Evolutionary conservation across 2,113 vertebrate species (phyloP), one percentile per base, ranked within the genome.

Genomic region (Equus przewalskii): DNA sequence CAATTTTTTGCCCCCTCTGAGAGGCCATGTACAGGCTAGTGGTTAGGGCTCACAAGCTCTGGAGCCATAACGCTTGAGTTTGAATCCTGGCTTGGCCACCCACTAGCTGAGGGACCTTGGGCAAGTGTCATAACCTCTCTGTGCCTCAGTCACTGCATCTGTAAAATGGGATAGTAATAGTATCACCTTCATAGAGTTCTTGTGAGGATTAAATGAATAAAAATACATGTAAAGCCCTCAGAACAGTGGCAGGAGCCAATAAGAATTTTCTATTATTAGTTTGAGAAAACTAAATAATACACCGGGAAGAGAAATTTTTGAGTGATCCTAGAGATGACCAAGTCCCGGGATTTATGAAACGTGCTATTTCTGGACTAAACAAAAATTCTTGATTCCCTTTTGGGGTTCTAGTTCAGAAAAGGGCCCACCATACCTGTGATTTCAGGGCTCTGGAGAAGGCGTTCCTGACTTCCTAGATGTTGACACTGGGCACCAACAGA

Each of bases 271-370:
- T 96, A 5, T 88, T 67, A 30, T 64, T 95, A 49, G n/a, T 36
- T 62, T 97, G 81, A 94, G 62, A 96, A 85, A 76, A 62, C n/a
- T 51, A 84, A 88, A 89, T 51, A 73, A 36, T 21, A 56, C 36
- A 62, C 36, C 30, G 82, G 26, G 49, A 80, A 86, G 79, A 91
- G 46, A 86, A n/a, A 64, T 7, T 76, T 95, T 14, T 49, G 83
- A 69, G 62, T 51, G 26, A 41, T 76, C 36, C 36, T 41, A 41
- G 14, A 15, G 19, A 54, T 92, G 64, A 41, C 28, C 58, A 28
- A 36, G 28, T 41, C 36, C 36, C 36, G 44, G 19, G 33, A 54
- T 64, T 91, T 85, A 93, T 65, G n/a, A 97, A 96, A 81, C 12
- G 26, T 83, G 64, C 24, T 89, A 51, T 79, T 95, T 87, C 30